A percentile compares a stretch with the other conserved stretches of the same genome.
These are phyloP conservation scores for Aspiorhynchus laticeps DNA, from an alignment of 2,113 vertebrate species.

Conservation along the genomic window DNA sequence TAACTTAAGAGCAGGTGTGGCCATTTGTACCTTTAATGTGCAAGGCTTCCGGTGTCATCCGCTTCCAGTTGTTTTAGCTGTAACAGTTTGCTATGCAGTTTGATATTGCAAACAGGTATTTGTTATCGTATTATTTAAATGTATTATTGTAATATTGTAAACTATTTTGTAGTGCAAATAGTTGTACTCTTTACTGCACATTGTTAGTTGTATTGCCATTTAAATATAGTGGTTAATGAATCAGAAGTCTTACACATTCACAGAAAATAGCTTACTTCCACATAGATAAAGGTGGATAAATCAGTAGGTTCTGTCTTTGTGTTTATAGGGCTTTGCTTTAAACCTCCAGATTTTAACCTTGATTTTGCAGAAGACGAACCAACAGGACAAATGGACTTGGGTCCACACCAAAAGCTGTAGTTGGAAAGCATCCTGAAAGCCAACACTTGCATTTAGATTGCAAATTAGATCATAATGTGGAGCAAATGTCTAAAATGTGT, in stretches of 20 bases:
- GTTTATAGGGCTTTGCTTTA: neutral
- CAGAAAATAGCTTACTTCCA: neutral
- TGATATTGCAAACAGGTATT: too few species aligned
- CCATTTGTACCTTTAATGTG: too few species aligned
- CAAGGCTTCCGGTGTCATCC: too few species aligned
- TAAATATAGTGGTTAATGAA: neutral
- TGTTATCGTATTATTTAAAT: too few species aligned
- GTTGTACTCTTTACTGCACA: too few species aligned
- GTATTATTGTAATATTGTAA: neutral
- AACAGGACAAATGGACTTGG: neutral
- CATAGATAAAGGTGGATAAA: neutral
- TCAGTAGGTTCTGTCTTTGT: neutral
- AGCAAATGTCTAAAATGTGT: constrained; percentile 2
- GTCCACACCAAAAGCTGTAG: neutral
- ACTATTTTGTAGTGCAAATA: too few species aligned
- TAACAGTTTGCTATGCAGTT: too few species aligned
- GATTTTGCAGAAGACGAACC: neutral
- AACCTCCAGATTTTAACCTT: neutral
- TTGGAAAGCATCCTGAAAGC: neutral
- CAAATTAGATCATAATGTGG: neutral
- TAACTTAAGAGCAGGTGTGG: too few species aligned
- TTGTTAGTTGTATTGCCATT: too few species aligned
- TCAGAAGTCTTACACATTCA: too few species aligned
- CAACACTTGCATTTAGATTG: neutral
- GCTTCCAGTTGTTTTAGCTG: too few species aligned